These are phyloP conservation scores for Rhabditophanes sp. DNA, from an alignment of 2,888 invertebrate genomes.

Conservation along the genomic window DNA sequence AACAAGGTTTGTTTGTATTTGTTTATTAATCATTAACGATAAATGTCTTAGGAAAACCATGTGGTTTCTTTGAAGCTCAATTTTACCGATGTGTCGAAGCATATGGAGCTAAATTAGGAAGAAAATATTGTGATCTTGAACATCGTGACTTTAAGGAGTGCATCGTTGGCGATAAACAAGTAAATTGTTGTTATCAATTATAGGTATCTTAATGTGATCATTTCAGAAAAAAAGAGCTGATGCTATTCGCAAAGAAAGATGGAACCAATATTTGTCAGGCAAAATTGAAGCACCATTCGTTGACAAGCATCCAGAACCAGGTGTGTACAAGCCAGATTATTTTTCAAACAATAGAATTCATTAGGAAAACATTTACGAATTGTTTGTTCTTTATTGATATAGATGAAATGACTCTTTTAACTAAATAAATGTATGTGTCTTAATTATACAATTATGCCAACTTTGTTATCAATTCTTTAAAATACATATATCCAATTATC, in stretches of 20 bases:
- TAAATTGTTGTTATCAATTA: slow-evolving; percentile 4
- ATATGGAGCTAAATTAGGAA: slow-evolving; percentile 36
- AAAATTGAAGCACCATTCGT: slow-evolving; percentile 23
- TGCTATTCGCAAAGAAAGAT: slow-evolving; percentile 31
- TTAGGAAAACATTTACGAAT: too few relatives aligned
- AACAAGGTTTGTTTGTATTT: slow-evolving; percentile 15
- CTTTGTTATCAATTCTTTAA: too few relatives aligned
- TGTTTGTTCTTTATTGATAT: too few relatives aligned
- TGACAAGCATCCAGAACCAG: slow-evolving; percentile 26
- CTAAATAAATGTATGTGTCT: too few relatives aligned
- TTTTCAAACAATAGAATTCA: slow-evolving; percentile 17
- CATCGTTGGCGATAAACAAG: slow-evolving; percentile 29
- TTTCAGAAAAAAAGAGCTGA: slow-evolving; percentile 11
- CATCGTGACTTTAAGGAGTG: slow-evolving; percentile 40
- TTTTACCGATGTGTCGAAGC: slow-evolving; percentile 41
- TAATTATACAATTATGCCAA: too few relatives aligned
- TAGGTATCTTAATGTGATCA: neutral
- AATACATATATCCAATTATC: too few relatives aligned
- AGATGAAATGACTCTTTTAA: too few relatives aligned
- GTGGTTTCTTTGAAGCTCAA: slow-evolving; percentile 41
- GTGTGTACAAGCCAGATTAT: slow-evolving; percentile 31
- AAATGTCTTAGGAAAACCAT: slow-evolving; percentile 15
- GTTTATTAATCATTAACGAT: neutral
- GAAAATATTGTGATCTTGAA: slow-evolving; percentile 41
- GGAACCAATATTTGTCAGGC: slow-evolving; percentile 30